phyloP scores from a whole-genome alignment of 2,888 invertebrate genomes.

The Tinea pellionella region DNA sequence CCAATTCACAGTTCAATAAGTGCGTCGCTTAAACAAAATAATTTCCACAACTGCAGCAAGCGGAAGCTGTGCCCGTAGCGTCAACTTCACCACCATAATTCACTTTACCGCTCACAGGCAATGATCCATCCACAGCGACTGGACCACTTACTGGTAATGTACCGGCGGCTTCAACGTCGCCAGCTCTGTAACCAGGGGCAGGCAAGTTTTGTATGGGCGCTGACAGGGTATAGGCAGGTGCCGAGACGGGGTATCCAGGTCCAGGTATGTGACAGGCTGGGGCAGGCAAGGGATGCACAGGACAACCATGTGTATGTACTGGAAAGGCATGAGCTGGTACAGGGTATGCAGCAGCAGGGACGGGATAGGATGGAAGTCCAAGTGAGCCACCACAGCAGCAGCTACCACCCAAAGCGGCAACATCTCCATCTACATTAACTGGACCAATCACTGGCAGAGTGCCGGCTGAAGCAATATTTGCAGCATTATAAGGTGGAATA shows the following conservation, averaged over 20 bases:
- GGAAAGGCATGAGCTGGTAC: not conserved
- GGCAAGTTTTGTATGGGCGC: no score
- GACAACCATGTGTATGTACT: not conserved
- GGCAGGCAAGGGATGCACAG: not conserved
- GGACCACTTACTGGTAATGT: not conserved
- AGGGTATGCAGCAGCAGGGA: not conserved
- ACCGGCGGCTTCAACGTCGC: conserved; percentile 6
- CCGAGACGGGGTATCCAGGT: not conserved
- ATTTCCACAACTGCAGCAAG: conserved; percentile 19
- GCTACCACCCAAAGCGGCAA: not conserved
- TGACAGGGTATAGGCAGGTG: not conserved
- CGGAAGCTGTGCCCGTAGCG: not conserved
- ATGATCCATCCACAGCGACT: not conserved
- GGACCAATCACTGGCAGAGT: conserved; percentile 17
- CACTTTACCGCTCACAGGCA: not conserved
- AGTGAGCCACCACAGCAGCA: not conserved
- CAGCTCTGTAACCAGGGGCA: not conserved
- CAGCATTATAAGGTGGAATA: conserved; percentile 15
- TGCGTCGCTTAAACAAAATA: no score
- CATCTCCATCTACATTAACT: not conserved
- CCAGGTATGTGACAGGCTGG: not conserved
- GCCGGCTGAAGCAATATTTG: conserved; percentile 25
- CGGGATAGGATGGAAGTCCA: not conserved
- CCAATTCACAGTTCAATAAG: no score
- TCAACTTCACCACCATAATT: not conserved